Evolutionary conservation across 2,888 invertebrate genomes (phyloP).

Genomic region (Masnerella sp.): DNA sequence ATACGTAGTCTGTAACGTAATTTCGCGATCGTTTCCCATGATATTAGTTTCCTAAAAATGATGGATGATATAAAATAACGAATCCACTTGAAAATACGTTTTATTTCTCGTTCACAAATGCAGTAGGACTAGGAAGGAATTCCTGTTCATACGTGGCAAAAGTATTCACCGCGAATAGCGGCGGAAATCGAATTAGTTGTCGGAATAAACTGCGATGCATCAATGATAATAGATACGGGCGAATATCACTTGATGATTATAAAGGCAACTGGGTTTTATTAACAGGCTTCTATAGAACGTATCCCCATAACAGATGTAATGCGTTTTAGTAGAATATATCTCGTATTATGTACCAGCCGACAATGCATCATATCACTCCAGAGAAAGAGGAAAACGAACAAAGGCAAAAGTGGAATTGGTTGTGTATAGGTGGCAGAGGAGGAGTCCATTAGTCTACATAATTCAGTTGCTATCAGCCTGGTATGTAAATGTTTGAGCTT

Average conservation of each 20-base stretch:
- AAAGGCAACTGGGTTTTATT: slow-evolving; percentile 43
- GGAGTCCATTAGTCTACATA: slow-evolving; percentile 66
- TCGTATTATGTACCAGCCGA: slow-evolving; percentile 43
- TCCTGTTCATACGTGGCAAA: too few relatives aligned
- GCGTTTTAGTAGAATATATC: slow-evolving; percentile 39
- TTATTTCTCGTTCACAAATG: too few relatives aligned
- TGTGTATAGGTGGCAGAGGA: slow-evolving; percentile 44
- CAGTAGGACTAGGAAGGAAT: too few relatives aligned
- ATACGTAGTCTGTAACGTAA: too few relatives aligned
- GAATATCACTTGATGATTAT: slow-evolving; percentile 27
- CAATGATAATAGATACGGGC: slow-evolving; percentile 20
- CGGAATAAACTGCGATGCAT: slow-evolving; percentile 7
- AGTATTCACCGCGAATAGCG: background rate
- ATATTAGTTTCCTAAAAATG: too few relatives aligned
- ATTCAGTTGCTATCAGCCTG: slow-evolving; percentile 65
- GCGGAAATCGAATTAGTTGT: background rate
- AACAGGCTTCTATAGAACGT: slow-evolving; percentile 24
- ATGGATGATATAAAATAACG: too few relatives aligned
- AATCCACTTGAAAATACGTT: too few relatives aligned
- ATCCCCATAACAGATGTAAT: slow-evolving; percentile 43
- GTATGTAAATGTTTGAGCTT: slow-evolving; percentile 70
- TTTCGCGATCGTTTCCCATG: too few relatives aligned
- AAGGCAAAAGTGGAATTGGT: slow-evolving; percentile 35
- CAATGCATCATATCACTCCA: slow-evolving; percentile 51
- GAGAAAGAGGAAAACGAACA: slow-evolving; percentile 43